These are phyloP conservation scores for Aporrectodea caliginosa DNA, from an alignment of 1,140 invertebrate species.

Conservation along the genomic window DNA sequence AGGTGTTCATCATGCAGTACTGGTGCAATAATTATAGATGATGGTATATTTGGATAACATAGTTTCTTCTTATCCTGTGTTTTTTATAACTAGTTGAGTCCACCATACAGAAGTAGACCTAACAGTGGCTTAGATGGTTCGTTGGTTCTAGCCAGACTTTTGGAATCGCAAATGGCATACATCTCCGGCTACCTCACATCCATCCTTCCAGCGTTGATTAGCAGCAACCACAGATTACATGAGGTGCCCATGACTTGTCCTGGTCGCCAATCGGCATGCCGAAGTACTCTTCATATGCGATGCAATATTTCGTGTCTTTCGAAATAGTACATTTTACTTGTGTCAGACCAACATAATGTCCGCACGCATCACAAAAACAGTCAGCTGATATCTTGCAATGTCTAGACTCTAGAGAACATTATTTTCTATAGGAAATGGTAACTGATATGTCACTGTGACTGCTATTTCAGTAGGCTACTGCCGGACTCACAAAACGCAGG, in stretches of 20 bases:
- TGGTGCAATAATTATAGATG: neutral
- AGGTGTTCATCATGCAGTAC: neutral
- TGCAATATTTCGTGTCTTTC: neutral
- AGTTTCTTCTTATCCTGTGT: neutral
- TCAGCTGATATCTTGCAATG: neutral
- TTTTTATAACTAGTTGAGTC: neutral
- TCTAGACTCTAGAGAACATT: conserved; percentile 3
- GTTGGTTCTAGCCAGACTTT: conserved; percentile 40
- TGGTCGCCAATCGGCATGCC: neutral
- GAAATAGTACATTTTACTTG: neutral
- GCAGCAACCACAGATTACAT: neutral
- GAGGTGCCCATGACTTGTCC: neutral
- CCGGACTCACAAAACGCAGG: too few relatives aligned
- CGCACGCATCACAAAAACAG: neutral
- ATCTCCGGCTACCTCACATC: neutral
- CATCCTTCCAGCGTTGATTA: neutral
- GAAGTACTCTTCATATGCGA: neutral
- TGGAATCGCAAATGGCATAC: conserved; percentile 38
- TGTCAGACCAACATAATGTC: neutral
- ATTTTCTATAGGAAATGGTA: neutral
- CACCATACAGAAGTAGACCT: conserved; percentile 39
- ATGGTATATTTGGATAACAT: neutral
- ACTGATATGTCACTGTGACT: too few relatives aligned
- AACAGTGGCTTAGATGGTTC: conserved; percentile 40
- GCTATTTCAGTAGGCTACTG: too few relatives aligned